phyloP scores from a whole-genome alignment of 2,797 vertebrate genomes.

The Buceros bicornis region DNA sequence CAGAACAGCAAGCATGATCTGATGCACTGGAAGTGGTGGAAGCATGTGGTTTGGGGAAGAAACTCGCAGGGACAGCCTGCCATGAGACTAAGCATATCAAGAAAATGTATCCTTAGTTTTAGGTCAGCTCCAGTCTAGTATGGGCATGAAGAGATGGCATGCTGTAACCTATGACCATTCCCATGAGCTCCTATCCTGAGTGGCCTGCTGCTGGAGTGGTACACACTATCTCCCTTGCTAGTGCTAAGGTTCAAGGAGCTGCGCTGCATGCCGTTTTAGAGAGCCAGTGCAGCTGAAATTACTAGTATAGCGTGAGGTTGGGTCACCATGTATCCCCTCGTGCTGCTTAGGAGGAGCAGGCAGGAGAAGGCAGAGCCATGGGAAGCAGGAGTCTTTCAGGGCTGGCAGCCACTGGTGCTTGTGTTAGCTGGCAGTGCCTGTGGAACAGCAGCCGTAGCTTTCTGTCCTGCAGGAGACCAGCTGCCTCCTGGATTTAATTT shows the following conservation, averaged over 20 bases:
- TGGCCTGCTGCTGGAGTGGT: background rate
- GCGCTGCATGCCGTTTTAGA: background rate
- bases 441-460: background rate
- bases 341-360: background rate
- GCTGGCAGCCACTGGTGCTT: background rate
- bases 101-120: background rate
- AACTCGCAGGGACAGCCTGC: background rate
- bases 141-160: background rate
- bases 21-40: background rate
- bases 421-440: background rate
- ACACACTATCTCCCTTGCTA: background rate
- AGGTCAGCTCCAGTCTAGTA: background rate
- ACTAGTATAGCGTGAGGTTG: background rate
- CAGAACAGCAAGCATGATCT: background rate
- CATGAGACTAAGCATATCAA: background rate
- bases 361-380: background rate
- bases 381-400: background rate
- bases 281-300: background rate
- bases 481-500: background rate
- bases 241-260: background rate
- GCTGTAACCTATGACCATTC: accelerated
- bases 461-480: background rate
- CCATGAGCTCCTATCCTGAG: background rate
- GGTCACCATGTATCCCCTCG: background rate
- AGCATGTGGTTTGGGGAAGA: background rate